Evolutionary conservation across 2,797 vertebrate genomes (phyloP).

Genomic region (Ispidina picta): DNA sequence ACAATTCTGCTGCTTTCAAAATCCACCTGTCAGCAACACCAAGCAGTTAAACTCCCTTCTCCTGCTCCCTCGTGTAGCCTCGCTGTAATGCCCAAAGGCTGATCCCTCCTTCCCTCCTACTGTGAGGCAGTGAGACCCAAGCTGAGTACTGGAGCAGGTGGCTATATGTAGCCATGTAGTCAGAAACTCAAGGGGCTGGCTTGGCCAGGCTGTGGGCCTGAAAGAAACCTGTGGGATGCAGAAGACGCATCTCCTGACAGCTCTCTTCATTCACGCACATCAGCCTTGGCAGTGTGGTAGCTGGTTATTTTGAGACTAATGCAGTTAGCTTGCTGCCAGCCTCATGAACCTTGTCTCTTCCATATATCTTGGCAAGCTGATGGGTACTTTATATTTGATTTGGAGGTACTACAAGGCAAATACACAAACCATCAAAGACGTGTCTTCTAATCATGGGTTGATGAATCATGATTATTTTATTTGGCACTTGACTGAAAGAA

Average conservation of each 20-base stretch:
- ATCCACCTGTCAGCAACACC: background rate
- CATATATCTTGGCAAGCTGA: background rate
- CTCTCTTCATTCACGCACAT: background rate
- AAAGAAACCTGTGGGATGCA: background rate
- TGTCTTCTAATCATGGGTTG: conserved; percentile 49
- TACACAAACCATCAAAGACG: conserved; percentile 14
- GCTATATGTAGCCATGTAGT: background rate
- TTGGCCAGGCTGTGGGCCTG: background rate
- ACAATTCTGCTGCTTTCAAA: background rate
- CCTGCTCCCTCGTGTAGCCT: accelerated
- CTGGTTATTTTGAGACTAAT: background rate
- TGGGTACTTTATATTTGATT: conserved; percentile 44
- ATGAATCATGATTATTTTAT: conserved; percentile 30
- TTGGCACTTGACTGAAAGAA: conserved; percentile 29
- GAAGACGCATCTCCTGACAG: background rate
- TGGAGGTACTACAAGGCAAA: conserved; percentile 49
- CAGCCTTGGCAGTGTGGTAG: background rate
- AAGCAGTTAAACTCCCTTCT: background rate
- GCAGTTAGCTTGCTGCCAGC: background rate
- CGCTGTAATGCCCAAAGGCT: background rate
- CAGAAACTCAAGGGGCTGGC: background rate
- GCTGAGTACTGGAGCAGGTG: accelerated
- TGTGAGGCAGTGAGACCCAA: accelerated
- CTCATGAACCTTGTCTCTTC: background rate
- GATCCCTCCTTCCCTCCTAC: background rate